Evolutionary conservation across 2,888 invertebrate species (phyloP), one percentile per base, ranked within the genome.

Genomic region (Chymomyza procnemis): DNA sequence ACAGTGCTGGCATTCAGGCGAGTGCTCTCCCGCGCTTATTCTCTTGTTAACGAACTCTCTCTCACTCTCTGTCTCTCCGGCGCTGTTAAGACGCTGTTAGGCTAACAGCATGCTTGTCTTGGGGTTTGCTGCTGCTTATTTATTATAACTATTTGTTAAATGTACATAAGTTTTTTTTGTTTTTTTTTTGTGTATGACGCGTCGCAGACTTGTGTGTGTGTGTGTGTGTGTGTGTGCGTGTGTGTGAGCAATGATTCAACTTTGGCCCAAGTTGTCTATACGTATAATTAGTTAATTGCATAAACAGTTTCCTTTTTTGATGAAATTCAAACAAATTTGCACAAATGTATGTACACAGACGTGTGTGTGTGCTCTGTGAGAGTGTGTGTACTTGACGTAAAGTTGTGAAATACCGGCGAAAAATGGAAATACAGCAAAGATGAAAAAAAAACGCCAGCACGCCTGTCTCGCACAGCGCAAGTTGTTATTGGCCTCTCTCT

Each of bases 221-320:
- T 61, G 62, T 2, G 18, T 18, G 16, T 18, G 64, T n/a, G n/a
- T 48, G 48, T 47, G 47, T 16, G 47, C 34, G 54, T 52, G 14
- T 61, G 62, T 2, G 18, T 18, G 16, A n/a, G 64, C 65, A 68
- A 61, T 55, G 16, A 26, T 63, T 62, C 56, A 54, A 62, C 62
- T 63, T 66, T 69, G 63, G 67, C 66, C 18, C 55, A 12, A 1
- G 63, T 79, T 26, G 8, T 6, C 4, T 26, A 6, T 26, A 22
- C 4, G 8, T 79, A 80, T 80, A 80, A 80, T 83, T 79, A 78
- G 75, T 75, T 68, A 75, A 79, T 83, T 71, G 69, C 69, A 67
- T 74, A 73, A 73, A 61, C 50, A 54, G 67, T 80, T 79, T 75
- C 84, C 69, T 69, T 66, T 61, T 56, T 64, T 79, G 76, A 54